Conservation (phyloP, 2,888 invertebrate genomes). For the Eumerus sabulonum region DNA sequence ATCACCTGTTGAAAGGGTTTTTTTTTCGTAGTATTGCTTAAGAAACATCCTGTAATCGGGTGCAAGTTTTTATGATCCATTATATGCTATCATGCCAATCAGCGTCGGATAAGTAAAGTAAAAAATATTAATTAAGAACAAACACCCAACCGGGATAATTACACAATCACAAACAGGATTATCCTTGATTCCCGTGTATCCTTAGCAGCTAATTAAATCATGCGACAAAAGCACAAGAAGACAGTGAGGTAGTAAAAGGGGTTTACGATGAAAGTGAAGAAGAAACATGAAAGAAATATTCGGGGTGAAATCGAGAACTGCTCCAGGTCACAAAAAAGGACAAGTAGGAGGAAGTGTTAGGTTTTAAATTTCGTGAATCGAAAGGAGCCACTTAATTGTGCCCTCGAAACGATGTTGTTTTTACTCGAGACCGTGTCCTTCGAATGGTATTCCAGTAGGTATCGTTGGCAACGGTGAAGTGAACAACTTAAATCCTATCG, state of each 20-base stretch:
- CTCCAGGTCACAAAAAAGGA: slow-evolving; percentile 30
- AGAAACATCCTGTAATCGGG: slow-evolving; percentile 19
- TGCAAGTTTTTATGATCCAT: slow-evolving; percentile 17
- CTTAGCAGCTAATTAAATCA: slow-evolving; percentile 66
- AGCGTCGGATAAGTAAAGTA: slow-evolving; percentile 32
- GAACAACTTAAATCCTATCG: too few species aligned
- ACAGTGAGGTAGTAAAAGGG: slow-evolving; percentile 4
- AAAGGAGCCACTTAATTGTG: slow-evolving; percentile 38
- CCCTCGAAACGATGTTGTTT: slow-evolving; percentile 7
- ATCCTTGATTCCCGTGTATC: slow-evolving; percentile 52
- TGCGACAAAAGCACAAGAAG: slow-evolving; percentile 39
- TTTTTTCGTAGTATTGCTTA: too few species aligned
- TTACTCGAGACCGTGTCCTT: too few species aligned
- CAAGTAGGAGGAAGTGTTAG: slow-evolving; percentile 10
- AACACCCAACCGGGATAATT: slow-evolving; percentile 39
- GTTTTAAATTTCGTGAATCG: slow-evolving; percentile 44
- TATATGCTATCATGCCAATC: slow-evolving; percentile 9
- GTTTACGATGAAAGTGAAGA: slow-evolving; percentile 45
- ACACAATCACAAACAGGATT: slow-evolving; percentile 54
- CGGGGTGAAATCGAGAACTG: slow-evolving; percentile 62
- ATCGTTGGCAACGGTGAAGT: slow-evolving; percentile 30
- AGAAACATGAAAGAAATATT: slow-evolving; percentile 35
- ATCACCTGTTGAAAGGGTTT: slow-evolving; percentile 48
- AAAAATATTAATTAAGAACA: slow-evolving; percentile 42
- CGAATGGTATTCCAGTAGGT: too few species aligned